These are phyloP conservation scores for Microcebus ravelobensis DNA, from an alignment of 2,113 vertebrate species.

Conservation along the genomic window DNA sequence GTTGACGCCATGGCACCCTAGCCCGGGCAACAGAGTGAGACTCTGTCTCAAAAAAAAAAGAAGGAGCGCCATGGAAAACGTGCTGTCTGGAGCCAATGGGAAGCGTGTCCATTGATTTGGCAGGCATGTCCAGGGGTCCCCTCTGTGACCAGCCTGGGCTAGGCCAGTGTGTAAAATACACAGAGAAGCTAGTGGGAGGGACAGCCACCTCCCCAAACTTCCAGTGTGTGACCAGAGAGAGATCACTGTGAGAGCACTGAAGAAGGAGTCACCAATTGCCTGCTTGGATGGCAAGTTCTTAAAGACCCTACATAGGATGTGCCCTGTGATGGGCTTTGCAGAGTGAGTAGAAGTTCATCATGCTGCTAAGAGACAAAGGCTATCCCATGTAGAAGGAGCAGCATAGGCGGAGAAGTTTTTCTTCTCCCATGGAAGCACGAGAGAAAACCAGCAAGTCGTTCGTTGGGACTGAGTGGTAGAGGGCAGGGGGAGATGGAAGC, in stretches of 20 bases:
- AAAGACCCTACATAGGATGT: background rate
- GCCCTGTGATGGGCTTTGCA: background rate
- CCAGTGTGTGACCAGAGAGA: background rate
- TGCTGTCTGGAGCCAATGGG: background rate
- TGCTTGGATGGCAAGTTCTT: background rate
- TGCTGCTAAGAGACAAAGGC: background rate
- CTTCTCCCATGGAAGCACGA: background rate
- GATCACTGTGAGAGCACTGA: background rate
- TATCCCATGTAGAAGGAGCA: background rate
- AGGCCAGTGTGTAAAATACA: background rate
- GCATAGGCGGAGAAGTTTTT: background rate
- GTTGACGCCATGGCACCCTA: too few species aligned
- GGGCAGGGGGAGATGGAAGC: background rate
- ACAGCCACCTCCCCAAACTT: background rate
- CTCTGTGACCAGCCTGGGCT: background rate
- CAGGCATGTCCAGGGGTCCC: background rate
- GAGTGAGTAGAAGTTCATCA: background rate
- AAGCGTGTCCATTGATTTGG: background rate
- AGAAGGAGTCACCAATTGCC: background rate
- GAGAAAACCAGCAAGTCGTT: conserved; percentile 2
- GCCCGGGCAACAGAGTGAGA: too few species aligned
- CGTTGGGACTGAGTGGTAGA: background rate
- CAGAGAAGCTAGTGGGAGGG: background rate
- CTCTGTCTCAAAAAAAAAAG: background rate
- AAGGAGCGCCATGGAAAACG: background rate